Conservation (phyloP, 2,113 vertebrate species). For the Laterallus jamaicensis region DNA sequence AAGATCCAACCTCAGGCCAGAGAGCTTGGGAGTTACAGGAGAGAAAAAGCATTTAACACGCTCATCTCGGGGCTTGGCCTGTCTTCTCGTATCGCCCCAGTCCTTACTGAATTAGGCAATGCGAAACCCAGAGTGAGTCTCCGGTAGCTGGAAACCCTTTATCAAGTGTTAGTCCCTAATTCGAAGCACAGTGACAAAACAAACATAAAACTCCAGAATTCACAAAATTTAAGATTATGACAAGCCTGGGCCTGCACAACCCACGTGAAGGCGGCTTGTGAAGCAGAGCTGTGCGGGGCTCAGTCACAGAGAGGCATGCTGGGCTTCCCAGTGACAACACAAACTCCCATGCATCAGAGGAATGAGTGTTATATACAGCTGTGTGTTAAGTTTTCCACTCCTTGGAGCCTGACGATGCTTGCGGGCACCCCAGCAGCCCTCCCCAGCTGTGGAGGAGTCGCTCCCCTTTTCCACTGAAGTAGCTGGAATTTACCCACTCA, state of each 20-base stretch:
- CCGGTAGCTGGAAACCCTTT: neutral
- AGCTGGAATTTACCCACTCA: neutral
- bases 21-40: neutral
- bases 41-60: neutral
- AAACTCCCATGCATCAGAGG: neutral
- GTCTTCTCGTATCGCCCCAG: neutral
- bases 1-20: neutral
- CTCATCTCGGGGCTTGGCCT: neutral
- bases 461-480: neutral
- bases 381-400: neutral
- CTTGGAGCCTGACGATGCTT: neutral
- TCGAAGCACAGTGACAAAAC: neutral
- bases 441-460: neutral
- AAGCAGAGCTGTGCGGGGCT: neutral
- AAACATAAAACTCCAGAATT: neutral
- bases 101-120: neutral
- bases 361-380: accelerated
- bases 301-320: accelerated
- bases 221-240: neutral
- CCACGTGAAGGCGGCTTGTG: neutral
- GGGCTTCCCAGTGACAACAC: neutral
- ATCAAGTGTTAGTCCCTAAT: neutral
- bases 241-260: neutral
- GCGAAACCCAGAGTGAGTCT: neutral
- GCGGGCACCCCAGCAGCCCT: neutral